Conservation (phyloP, 1,140 invertebrate genomes). For the Bombyx mandarina region DNA sequence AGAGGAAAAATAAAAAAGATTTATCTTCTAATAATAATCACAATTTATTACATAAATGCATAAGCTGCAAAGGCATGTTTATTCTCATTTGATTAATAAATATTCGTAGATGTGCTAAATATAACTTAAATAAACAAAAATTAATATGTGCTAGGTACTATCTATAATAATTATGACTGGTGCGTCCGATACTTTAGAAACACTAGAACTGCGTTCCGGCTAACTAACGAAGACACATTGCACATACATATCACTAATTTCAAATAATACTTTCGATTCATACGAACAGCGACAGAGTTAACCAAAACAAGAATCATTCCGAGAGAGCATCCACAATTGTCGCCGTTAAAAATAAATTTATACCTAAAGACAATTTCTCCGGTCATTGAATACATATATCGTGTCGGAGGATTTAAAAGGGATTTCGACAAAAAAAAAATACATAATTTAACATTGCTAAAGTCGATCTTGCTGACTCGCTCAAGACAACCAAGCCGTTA, state of each 20-base stretch:
- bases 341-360: not conserved
- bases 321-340: conserved; percentile 6
- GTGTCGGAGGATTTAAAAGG: not conserved
- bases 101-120: conserved; percentile 58
- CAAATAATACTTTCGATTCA: conserved; percentile 11
- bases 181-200: conserved; percentile 42
- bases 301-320: not conserved
- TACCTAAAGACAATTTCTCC: not conserved
- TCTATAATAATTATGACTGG: conserved; percentile 52
- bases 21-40: conserved; percentile 48
- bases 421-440: not conserved
- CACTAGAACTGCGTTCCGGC: conserved; percentile 28
- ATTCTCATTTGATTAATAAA: conserved; percentile 58
- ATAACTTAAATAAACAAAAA: conserved; percentile 49
- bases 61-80: conserved; percentile 54
- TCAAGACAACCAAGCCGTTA: conserved; percentile 42
- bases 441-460: conserved; percentile 20
- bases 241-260: conserved; percentile 10
- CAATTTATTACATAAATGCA: conserved; percentile 63
- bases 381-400: not conserved
- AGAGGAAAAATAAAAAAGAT: not conserved
- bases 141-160: conserved; percentile 37
- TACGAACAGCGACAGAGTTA: conserved; percentile 8
- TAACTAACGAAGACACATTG: conserved; percentile 15
- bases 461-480: conserved; percentile 36